Evolutionary conservation across 1,140 invertebrate genomes (phyloP), one percentile per base, ranked within the genome.

Genomic region (Anastrepha ludens): DNA sequence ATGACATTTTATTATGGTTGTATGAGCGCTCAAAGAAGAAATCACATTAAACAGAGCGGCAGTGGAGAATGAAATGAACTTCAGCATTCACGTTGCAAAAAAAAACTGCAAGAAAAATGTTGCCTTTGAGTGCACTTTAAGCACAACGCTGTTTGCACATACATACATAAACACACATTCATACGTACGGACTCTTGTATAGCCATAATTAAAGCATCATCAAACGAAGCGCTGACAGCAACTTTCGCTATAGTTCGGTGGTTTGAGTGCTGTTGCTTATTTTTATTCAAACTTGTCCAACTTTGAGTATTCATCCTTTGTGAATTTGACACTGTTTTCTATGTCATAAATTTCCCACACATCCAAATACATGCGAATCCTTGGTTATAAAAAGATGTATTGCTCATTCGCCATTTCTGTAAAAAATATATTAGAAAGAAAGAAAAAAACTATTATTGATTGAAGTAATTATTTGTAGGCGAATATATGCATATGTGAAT

Each of bases 1-100:
- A 87, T 87, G 87, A 87, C 87, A 87, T 78, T 87, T 78, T 87
- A 78, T 87, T 87, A 62, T 81, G 44, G 50, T 81, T 60, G 50
- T 87, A 87, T 86, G 29, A 55, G 74, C 74, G 17, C 20, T 81
- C 74, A 81, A 81, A 81, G 74, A 55, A 81, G 20, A 55, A 55
- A 81, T 81, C 47, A 55, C 74, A 81, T 55, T 81, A 29, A 81
- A 81, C 9, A 74, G 44, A 55, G 8, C 13, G 55, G 50, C 50
- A 55, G 50, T 15, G 17, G 15, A 39, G 15, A 15, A 62, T 13
- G 60, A 62, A 62, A 62, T 62, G 60, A 62, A 13, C 60, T 17
- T 15, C 60, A n/a, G n/a, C 60, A 62, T 17, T 50, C 41, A 74
- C 70, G 17, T 15, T 15, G 70, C 44, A 6, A 15, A 17, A 29